Percentiles rank a stretch among this genome's conserved stretches.
Conservation (phyloP, 2,888 invertebrate species). For the Hydraecia micacea region DNA sequence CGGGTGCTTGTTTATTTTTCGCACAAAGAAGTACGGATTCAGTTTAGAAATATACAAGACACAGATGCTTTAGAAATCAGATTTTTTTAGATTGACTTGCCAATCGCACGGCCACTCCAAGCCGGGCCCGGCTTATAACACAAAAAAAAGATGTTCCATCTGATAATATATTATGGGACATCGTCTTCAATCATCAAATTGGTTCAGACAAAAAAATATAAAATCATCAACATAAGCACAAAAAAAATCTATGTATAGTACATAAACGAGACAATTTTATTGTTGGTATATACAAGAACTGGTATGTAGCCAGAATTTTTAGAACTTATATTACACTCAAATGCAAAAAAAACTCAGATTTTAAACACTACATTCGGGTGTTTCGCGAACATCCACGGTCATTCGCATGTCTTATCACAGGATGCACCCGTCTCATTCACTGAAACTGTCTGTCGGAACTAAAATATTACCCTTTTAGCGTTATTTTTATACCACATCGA, state of each 20-base stretch:
- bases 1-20: slow-evolving; percentile 19
- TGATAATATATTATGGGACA: neutral
- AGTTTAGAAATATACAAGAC: neutral
- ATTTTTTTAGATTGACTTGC: neutral
- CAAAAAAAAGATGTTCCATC: neutral
- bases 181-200: neutral
- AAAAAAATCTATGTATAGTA: neutral
- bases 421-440: slow-evolving; percentile 66
- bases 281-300: neutral
- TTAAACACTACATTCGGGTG: slow-evolving; percentile 47
- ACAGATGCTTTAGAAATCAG: neutral
- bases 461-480: slow-evolving; percentile 56
- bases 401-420: slow-evolving; percentile 76
- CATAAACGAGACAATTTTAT: neutral
- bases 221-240: too few relatives aligned
- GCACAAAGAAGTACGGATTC: neutral
- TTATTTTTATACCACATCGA: slow-evolving; percentile 46
- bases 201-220: neutral
- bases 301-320: neutral
- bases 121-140: neutral
- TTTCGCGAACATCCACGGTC: slow-evolving; percentile 68
- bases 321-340: neutral
- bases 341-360: slow-evolving; percentile 14
- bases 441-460: slow-evolving; percentile 59
- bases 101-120: too few relatives aligned